Base-by-base conservation (phyloP, 2,888 invertebrate genomes). In the Dinocampus coccinellae region DNA sequence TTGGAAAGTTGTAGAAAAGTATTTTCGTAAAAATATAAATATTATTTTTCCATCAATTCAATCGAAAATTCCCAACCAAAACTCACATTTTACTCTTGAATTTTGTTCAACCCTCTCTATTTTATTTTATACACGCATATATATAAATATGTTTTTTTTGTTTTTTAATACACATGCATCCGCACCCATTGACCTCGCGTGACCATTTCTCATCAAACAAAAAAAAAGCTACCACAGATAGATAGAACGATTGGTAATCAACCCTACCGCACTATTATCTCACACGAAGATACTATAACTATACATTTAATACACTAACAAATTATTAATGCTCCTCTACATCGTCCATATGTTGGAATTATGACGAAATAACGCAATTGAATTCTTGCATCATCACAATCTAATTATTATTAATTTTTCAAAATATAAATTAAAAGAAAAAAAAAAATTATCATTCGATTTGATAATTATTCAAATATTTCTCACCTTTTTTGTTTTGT, bases 141-240 rank as follows among this genome's bases (percentile, higher is more conserved):
- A 20, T 16, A 3, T 4, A 34, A 20, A 11, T 16, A 9, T 16
- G 11, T 60, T 10, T 39, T 36, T 26, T 13, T 39, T n/a, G 24
- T 13, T 13, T 22, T 39, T 22, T 42, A 7, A 26, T 24, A 24
- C n/a, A 39, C n/a, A 39, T 42, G n/a, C 24, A 34, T 60, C 24
- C 20, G n/a, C 68, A 60, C 29, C 22, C 53, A 53, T 65, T 65
- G 52, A 65, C 67, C 72, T 82, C 76, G 81, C 82, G 81, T 81
- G 82, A 81, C 81, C n/a, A 72, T 65, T 70, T 69, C 68, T 75
- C 78, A 77, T 80, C 79, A 81, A n/a, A 77, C 76, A 72, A 77
- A 81, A 80, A 29, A n/a, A n/a, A n/a, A n/a, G n/a, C n/a, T 77
- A 73, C 73, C 75, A 72, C 64, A 71, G 76, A 74, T 77, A 70